Evolutionary conservation across 2,888 invertebrate genomes (phyloP), one percentile per base, ranked within the genome.

Genomic region (Sesia bembeciformis): DNA sequence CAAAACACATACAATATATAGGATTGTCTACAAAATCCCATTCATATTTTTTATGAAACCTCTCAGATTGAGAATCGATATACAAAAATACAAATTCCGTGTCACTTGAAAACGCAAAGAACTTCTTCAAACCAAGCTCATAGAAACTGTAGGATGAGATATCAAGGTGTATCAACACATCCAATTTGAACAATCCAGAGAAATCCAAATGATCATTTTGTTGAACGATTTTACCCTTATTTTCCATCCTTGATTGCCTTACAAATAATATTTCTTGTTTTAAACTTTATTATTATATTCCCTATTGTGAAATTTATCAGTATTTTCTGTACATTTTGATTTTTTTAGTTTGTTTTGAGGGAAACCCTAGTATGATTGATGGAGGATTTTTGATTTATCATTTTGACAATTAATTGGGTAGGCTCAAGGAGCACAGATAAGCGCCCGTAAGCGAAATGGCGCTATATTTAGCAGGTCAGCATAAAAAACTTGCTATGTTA

Each of bases 1-100:
- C 96, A 80, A 97, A 96, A 76, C 96, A 95, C 76, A 96, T 88
- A 70, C 93, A 93, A 72, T 93, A 91, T 56, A 94, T 91, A 43
- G 83, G 86, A 76, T 88, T 87, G 60, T 88, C 86, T 40, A 81
- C 57, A 60, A 86, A 87, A 70, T 89, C 88, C 90, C 90, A 90
- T 60, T 87, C 84, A 61, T 81, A 84, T 62, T 74, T 80, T 59
- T 75, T 81, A 57, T 84, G 83, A 62, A 74, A 78, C 53, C 84
- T 74, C 55, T 87, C 83, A 3, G 72, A 70, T 60, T 82, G 82
- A 4, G 80, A 67, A 66, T 83, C 75, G 49, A 90, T 80, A 58
- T 82, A 86, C 40, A 84, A 66, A 60, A 90, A 86, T 63, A 83
- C 60, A 53, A 90, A 71, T 63, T 87, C 85, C 57, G 80, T 80